Evolutionary conservation across 2,888 invertebrate species (phyloP), one percentile per base, ranked within the genome.

Genomic region (Aquatica leii): DNA sequence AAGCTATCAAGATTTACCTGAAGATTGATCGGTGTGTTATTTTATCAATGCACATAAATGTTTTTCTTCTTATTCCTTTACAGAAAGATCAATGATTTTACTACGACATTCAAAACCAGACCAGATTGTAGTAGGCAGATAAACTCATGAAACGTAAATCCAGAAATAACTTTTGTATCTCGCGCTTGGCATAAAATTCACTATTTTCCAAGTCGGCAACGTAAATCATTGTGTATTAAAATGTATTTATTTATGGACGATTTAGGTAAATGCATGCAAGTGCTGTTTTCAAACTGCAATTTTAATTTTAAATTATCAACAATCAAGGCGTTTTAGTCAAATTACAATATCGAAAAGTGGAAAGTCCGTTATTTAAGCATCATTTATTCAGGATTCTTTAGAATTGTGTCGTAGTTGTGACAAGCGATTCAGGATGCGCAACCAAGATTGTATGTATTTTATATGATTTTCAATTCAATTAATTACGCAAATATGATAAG

Each of bases 401-500:
- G 1, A 12, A 5, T 46, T 1, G 18, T 18, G n/a, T 18, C 55
- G 54, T 50, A 66, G 55, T 66, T 62, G 24, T 24, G 24, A 24
- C 24, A 24, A 24, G 24, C 24, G 24, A 4, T 24, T n/a, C n/a
- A n/a, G n/a, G n/a, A n/a, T n/a, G n/a, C n/a, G n/a, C n/a, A n/a
- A n/a, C n/a, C n/a, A n/a, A n/a, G n/a, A n/a, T n/a, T n/a, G n/a
- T n/a, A n/a, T n/a, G n/a, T n/a, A n/a, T n/a, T n/a, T n/a, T n/a
- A n/a, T 62, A 65, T 56, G 59, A 51, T 58, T 58, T 41, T 58
- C 58, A 50, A 58, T 58, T 51, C 50, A 41, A 58, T 31, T 31
- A 37, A 49, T 46, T 68, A 63, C 61, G 62, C 63, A 63, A 63
- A 68, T 63, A 61, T n/a, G n/a, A n/a, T n/a, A n/a, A n/a, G n/a